Base-by-base conservation (phyloP, 2,113 vertebrate genomes). In the Paradisaea rubra region DNA sequence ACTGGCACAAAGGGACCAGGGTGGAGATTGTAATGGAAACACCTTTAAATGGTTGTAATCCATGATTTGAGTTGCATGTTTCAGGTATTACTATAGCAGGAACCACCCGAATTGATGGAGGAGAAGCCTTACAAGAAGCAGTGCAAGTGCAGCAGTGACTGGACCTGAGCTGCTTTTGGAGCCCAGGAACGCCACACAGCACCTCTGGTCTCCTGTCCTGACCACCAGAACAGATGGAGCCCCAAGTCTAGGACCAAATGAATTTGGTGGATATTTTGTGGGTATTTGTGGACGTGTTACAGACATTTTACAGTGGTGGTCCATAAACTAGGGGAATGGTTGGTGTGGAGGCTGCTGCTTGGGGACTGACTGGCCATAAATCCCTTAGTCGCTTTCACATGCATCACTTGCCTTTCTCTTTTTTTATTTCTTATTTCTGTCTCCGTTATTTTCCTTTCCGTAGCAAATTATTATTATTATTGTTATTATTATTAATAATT, bases 321-420 rank as follows among this genome's bases (percentile, higher is more conserved):
- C 33, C 20, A 22, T 59, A 53, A 65, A 52, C 39, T 13, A 41
- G 6, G 12, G 28, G 39, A 57, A 27, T 59, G 37, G 14, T 15
- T 64, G 7, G 4, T n/a, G 14, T 20, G 16, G 28, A 65, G 13
- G 6, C 12, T 33, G 5, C n/a, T 60, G 7, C 39, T 27, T 45
- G 14, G 28, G 13, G n/a, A 47, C n/a, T 45, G 30, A 9, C 20
- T n/a, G 10, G 59, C 16, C 21, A 14, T 33, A 15, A 35, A 8
- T 33, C 1, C 0, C 13, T 37, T 56, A 13, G 12, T 37, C 0
- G 0, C 17, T 53, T 63, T 37, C 33, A 33, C 6, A 33, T 37
- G 9, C 11, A 72, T 45, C 27, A 24, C 27, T 70, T 77, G 31
- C 5, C 22, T 77, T 77, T 44, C 42, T 57, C 42, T 9, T 20